phyloP scores from a whole-genome alignment of 2,888 invertebrate genomes.

The Euplexia lucipara region DNA sequence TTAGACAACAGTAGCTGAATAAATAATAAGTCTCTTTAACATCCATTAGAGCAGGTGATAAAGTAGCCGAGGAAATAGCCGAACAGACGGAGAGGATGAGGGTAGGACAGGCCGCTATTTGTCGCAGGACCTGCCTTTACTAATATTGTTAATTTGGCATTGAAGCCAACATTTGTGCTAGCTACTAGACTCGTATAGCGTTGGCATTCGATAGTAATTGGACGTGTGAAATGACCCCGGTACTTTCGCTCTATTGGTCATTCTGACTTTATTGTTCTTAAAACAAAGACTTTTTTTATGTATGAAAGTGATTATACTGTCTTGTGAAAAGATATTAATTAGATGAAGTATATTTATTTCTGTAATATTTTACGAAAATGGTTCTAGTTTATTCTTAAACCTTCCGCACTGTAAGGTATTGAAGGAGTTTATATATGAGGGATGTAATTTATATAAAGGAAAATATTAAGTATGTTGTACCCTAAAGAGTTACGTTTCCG shows the following conservation, averaged over 20 bases:
- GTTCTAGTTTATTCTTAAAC: too few species aligned
- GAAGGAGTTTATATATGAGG: too few species aligned
- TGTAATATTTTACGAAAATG: too few species aligned
- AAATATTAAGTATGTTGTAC: too few species aligned
- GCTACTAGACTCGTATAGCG: not conserved
- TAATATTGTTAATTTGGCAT: slow-evolving; percentile 45
- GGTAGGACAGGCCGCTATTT: slow-evolving; percentile 37
- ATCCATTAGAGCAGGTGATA: slow-evolving; percentile 68
- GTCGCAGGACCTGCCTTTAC: slow-evolving; percentile 26
- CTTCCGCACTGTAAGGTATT: too few species aligned
- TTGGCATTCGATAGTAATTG: slow-evolving; percentile 23
- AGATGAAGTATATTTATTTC: too few species aligned
- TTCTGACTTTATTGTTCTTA: not conserved
- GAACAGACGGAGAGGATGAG: slow-evolving; percentile 35
- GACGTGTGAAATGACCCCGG: not conserved
- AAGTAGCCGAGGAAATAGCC: slow-evolving; percentile 52
- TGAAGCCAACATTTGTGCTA: slow-evolving; percentile 29
- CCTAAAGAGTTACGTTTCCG: too few species aligned
- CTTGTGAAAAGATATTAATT: too few species aligned
- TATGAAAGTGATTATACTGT: too few species aligned
- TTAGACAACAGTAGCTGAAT: slow-evolving; percentile 65
- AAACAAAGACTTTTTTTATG: not conserved
- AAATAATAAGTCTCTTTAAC: slow-evolving; percentile 70
- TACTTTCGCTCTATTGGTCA: not conserved
- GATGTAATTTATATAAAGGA: too few species aligned